Percentiles rank a stretch among this genome's conserved stretches.
These are phyloP conservation scores for Canis aureus DNA, from an alignment of 2,113 vertebrate genomes.

Conservation along the genomic window DNA sequence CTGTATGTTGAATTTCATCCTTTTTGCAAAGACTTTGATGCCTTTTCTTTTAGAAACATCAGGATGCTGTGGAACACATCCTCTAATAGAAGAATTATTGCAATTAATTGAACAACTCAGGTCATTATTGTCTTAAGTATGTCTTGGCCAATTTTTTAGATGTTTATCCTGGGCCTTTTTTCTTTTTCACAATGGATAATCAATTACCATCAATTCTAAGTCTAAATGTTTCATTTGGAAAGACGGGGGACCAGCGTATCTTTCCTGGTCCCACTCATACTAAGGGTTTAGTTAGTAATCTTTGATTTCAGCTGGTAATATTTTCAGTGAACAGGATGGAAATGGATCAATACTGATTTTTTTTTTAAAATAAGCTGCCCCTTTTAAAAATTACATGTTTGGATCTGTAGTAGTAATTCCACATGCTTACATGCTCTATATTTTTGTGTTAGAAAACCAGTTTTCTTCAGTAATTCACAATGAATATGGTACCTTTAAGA, in stretches of 20 bases:
- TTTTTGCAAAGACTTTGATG: not conserved
- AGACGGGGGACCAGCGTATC: not conserved
- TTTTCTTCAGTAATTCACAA: constrained; percentile 55
- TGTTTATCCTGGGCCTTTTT: constrained; percentile 52
- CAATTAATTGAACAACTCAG: constrained; percentile 46
- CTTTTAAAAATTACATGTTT: not conserved
- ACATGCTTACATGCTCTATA: not conserved
- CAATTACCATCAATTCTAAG: not conserved
- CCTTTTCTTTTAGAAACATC: constrained; percentile 51
- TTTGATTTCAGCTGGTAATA: constrained; percentile 70
- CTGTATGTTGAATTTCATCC: not conserved
- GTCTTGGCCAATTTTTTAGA: constrained; percentile 44
- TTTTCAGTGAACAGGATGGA: not conserved
- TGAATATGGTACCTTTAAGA: constrained; percentile 28
- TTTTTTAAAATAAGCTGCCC: not conserved
- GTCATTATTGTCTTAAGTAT: constrained; percentile 34
- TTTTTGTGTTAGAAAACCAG: constrained; percentile 50
- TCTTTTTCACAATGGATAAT: constrained; percentile 56
- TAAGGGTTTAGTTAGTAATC: constrained; percentile 70
- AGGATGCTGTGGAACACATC: not conserved
- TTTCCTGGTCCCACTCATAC: not conserved
- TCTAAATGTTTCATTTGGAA: constrained; percentile 51
- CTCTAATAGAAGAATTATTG: constrained; percentile 65
- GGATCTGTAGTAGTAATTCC: not conserved
- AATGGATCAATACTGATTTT: not conserved